phyloP scores from a whole-genome alignment of 2,797 vertebrate genomes.

The Eulemur mongoz region DNA sequence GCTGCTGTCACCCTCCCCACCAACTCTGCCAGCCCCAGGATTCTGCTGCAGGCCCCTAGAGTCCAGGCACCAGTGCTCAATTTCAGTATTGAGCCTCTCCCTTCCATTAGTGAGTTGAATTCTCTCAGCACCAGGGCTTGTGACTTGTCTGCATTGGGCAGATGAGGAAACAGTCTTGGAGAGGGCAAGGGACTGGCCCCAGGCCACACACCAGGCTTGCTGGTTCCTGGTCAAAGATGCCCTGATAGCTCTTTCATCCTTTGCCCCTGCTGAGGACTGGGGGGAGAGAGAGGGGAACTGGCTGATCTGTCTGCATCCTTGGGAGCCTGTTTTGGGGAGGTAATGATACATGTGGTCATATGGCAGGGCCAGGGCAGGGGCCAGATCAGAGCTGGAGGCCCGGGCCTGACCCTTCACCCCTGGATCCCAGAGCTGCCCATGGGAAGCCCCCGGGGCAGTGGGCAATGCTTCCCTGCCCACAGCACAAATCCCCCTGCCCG shows the following conservation, averaged over 20 bases:
- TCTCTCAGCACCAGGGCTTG: background rate
- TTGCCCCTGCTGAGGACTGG: background rate
- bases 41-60: background rate
- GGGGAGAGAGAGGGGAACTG: too few species aligned
- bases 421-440: background rate
- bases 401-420: background rate
- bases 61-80: background rate
- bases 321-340: background rate
- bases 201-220: background rate
- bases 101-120: background rate
- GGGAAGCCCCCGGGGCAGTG: conserved; percentile 34
- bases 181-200: background rate
- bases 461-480: conserved; percentile 27
- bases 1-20: background rate
- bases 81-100: background rate
- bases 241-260: background rate
- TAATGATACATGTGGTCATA: background rate
- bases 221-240: background rate
- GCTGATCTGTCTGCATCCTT: background rate
- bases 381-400: background rate
- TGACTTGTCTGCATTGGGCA: background rate
- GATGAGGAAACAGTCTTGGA: background rate
- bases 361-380: background rate
- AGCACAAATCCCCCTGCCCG: conserved; percentile 42
- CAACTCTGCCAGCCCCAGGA: background rate